A percentile compares a stretch with the other conserved stretches of the same genome.
phyloP scores from a whole-genome alignment of 2,888 invertebrate species.

The Caenorhabditis sp. region DNA sequence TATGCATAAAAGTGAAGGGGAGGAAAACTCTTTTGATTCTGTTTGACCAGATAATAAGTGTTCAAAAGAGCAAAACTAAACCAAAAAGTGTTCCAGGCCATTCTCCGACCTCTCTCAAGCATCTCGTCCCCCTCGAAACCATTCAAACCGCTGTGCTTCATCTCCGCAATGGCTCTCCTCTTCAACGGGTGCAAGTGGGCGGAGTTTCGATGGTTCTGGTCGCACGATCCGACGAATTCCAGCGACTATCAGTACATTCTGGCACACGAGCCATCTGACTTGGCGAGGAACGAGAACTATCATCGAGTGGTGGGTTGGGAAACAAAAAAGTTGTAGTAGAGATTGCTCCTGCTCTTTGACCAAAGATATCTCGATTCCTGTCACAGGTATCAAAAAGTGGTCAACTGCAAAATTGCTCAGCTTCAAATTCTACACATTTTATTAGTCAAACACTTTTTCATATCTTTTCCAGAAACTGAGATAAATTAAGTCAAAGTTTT shows the following conservation, averaged over 20 bases:
- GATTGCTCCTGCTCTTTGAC: too few species aligned
- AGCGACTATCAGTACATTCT: conserved; percentile 61
- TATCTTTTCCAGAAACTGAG: conserved; percentile 23
- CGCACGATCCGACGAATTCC: conserved; percentile 50
- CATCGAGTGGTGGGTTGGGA: conserved; percentile 66
- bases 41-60: too few species aligned
- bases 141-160: conserved; percentile 74
- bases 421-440: too few species aligned
- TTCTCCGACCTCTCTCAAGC: conserved; percentile 67
- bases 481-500: conserved; percentile 11
- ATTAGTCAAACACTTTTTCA: neutral
- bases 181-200: conserved; percentile 82
- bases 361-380: too few species aligned
- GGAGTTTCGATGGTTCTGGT: conserved; percentile 77
- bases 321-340: too few species aligned
- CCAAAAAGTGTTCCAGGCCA: conserved; percentile 61
- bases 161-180: conserved; percentile 75
- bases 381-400: too few species aligned
- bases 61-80: too few species aligned
- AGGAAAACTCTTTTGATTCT: neutral
- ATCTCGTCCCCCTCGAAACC: conserved; percentile 66
- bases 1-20: neutral
- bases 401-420: too few species aligned
- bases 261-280: conserved; percentile 73
- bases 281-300: conserved; percentile 73